A percentile compares a stretch with the other conserved stretches of the same genome.
These are phyloP conservation scores for Marmota monax DNA, from an alignment of 2,113 vertebrate genomes.

Conservation along the genomic window DNA sequence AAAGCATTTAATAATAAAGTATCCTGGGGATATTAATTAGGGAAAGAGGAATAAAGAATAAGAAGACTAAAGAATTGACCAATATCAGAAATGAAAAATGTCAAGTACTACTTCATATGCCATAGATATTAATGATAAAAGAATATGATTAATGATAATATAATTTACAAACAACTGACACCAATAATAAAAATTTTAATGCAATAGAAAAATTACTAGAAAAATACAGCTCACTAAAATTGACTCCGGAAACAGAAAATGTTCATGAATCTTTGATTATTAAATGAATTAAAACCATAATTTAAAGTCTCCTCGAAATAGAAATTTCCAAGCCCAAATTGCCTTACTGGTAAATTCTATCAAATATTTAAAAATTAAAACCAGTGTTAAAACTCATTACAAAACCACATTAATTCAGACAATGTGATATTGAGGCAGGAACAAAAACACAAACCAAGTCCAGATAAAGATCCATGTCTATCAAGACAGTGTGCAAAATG, in stretches of 20 bases:
- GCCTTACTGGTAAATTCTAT: background rate
- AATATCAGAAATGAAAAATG: background rate
- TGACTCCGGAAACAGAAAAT: background rate
- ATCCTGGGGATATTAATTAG: background rate
- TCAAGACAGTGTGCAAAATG: background rate
- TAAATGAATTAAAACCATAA: background rate
- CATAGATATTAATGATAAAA: background rate
- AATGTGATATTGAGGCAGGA: background rate
- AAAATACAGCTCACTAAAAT: constrained; percentile 2
- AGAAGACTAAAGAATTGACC: background rate
- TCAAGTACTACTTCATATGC: background rate
- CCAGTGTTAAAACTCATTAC: background rate
- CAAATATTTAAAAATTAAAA: background rate
- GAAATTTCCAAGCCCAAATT: background rate
- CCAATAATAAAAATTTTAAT: background rate
- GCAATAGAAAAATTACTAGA: background rate
- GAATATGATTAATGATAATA: background rate
- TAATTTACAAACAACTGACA: background rate
- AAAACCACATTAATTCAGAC: background rate
- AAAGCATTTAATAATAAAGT: background rate
- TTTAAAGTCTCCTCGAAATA: background rate
- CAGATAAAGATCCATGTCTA: background rate
- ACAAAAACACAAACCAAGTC: background rate
- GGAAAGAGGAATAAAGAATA: background rate
- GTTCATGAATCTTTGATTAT: background rate